Percentiles rank a stretch among this genome's conserved stretches.
These are phyloP conservation scores for Sthenelais limicola DNA, from an alignment of 2,888 invertebrate genomes.

Conservation along the genomic window DNA sequence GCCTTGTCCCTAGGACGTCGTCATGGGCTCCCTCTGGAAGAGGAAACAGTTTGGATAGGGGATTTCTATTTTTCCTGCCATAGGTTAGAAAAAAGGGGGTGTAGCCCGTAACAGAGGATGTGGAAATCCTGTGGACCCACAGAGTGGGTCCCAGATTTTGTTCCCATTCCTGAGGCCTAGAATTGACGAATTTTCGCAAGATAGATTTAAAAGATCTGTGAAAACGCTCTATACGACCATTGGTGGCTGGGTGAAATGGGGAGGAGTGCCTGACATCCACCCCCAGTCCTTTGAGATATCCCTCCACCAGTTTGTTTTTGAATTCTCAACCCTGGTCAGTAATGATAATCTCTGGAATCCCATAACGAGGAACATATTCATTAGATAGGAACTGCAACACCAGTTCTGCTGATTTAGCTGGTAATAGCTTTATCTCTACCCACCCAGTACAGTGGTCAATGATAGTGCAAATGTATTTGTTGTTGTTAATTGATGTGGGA, in stretches of 20 bases:
- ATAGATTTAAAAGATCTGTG: background rate
- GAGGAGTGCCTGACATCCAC: background rate
- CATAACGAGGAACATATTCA: background rate
- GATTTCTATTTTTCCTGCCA: background rate
- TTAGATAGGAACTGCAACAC: background rate
- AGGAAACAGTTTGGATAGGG: background rate
- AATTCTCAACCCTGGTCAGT: conserved; percentile 13
- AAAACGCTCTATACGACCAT: conserved; percentile 9
- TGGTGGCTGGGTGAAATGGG: background rate
- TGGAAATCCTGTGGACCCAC: background rate
- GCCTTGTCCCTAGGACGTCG: too few species aligned
- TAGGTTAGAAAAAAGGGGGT: conserved; percentile 10
- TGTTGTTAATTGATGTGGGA: background rate
- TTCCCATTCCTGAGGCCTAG: background rate
- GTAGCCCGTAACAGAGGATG: conserved; percentile 1
- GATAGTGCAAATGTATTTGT: background rate
- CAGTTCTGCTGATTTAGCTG: background rate
- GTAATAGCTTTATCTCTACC: background rate
- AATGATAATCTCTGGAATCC: background rate
- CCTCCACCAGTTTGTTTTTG: background rate
- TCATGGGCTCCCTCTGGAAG: too few species aligned
- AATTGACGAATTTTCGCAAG: background rate
- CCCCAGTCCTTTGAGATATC: background rate
- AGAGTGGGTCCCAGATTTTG: background rate
- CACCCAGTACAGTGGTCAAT: conserved; percentile 20